These are phyloP conservation scores for Apodemia mormo DNA, from an alignment of 2,888 invertebrate genomes.

Conservation along the genomic window DNA sequence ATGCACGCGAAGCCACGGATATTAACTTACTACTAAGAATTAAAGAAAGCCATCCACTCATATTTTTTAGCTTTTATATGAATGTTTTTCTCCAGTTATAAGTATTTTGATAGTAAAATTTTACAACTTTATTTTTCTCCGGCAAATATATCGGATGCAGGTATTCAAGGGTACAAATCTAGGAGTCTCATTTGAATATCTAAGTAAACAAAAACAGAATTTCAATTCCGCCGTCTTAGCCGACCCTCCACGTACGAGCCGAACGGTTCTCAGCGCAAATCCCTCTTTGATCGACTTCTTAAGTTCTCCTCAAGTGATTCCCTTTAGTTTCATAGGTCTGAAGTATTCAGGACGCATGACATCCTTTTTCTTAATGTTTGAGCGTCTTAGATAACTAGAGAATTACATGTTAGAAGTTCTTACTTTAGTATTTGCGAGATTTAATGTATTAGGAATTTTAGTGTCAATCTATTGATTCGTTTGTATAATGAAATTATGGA, in stretches of 20 bases:
- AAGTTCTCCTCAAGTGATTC: slow-evolving; percentile 50
- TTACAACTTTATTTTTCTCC: slow-evolving; percentile 8
- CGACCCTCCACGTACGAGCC: slow-evolving; percentile 45
- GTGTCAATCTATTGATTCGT: background rate
- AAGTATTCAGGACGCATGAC: slow-evolving; percentile 51
- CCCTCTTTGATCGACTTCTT: slow-evolving; percentile 71
- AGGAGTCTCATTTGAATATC: slow-evolving; percentile 55
- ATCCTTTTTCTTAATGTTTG: slow-evolving; percentile 26
- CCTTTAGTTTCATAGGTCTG: slow-evolving; percentile 55
- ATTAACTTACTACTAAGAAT: background rate
- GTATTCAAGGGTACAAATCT: slow-evolving; percentile 10
- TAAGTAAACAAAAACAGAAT: slow-evolving; percentile 69
- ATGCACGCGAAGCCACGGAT: too few relatives aligned
- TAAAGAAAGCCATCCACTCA: background rate
- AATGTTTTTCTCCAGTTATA: background rate
- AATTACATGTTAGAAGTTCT: too few relatives aligned
- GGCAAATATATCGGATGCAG: slow-evolving; percentile 14
- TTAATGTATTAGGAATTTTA: too few relatives aligned
- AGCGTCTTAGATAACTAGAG: background rate
- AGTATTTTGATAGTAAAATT: background rate
- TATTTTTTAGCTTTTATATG: background rate
- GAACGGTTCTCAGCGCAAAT: slow-evolving; percentile 60
- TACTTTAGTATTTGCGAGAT: too few relatives aligned
- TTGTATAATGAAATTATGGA: too few relatives aligned
- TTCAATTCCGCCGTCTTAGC: slow-evolving; percentile 63